Conservation (phyloP, 2,888 invertebrate genomes). For the Drosophila paramelanica region DNA sequence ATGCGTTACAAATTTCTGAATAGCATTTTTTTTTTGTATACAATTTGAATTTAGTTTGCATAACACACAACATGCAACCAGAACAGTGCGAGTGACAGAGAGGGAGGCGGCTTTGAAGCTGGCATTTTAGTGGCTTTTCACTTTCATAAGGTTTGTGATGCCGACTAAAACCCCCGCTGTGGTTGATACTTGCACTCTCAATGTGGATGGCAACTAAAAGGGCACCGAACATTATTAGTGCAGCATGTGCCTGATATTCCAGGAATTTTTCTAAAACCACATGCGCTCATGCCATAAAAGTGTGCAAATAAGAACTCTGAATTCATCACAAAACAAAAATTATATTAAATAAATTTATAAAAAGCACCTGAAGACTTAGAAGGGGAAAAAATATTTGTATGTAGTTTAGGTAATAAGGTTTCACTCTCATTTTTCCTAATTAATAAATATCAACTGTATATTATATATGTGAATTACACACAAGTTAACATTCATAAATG, state of each 20-base stretch:
- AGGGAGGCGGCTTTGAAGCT: conserved; percentile 22
- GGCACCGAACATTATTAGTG: neutral
- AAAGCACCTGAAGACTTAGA: neutral
- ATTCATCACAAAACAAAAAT: conserved; percentile 9
- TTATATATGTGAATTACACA: too few relatives aligned
- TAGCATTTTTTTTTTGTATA: conserved; percentile 53
- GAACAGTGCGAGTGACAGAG: conserved; percentile 2
- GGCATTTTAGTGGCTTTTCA: conserved; percentile 62
- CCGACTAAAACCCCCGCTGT: conserved; percentile 30
- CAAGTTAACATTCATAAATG: too few relatives aligned
- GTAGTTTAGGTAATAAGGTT: too few relatives aligned
- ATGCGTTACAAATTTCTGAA: conserved; percentile 60
- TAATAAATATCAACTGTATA: too few relatives aligned
- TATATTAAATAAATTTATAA: neutral
- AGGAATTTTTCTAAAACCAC: too few relatives aligned
- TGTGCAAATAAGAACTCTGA: conserved; percentile 27
- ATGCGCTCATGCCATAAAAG: neutral
- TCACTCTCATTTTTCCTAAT: too few relatives aligned
- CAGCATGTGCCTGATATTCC: too few relatives aligned
- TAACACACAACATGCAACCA: conserved; percentile 18
- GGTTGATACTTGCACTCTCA: conserved; percentile 23
- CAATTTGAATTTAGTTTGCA: conserved; percentile 65
- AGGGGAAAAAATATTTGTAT: too few relatives aligned
- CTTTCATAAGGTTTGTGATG: conserved; percentile 42
- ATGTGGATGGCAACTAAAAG: conserved; percentile 23